Evolutionary conservation across 2,797 vertebrate genomes (phyloP).

Genomic region (Sebastes dallii): DNA sequence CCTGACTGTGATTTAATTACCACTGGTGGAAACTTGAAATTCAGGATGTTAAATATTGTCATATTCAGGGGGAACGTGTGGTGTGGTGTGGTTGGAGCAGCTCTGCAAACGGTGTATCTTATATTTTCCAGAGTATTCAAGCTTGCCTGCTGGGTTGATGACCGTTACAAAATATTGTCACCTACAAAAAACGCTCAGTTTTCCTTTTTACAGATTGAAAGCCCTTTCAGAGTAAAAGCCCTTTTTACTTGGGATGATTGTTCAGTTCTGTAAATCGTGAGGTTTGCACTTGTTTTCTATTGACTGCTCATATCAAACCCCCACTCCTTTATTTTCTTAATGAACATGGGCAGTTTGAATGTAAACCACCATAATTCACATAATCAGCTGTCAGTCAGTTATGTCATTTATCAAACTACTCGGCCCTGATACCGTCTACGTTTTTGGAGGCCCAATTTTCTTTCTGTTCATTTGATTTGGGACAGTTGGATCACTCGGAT

Average conservation of each 20-base stretch:
- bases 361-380: conserved; percentile 69
- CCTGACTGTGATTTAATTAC: conserved; percentile 15
- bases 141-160: conserved; percentile 25
- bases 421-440: conserved; percentile 19
- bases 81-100: not conserved
- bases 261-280: conserved; percentile 42
- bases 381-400: conserved; percentile 4
- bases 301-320: conserved; percentile 63
- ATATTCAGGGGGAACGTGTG: conserved; percentile 20
- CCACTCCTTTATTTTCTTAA: conserved; percentile 21
- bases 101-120: conserved; percentile 8
- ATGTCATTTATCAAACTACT: conserved; percentile 36
- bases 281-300: conserved; percentile 49
- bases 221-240: not conserved
- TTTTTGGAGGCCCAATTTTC: conserved; percentile 21
- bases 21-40: conserved; percentile 23
- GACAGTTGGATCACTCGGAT: conserved; percentile 26
- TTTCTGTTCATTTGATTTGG: conserved; percentile 13
- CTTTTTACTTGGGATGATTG: conserved; percentile 36
- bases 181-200: not conserved
- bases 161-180: conserved; percentile 1
- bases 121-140: conserved; percentile 23
- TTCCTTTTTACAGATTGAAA: conserved; percentile 9
- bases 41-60: conserved; percentile 16
- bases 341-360: conserved; percentile 75